Percentiles rank a stretch among this genome's conserved stretches.
phyloP scores from a whole-genome alignment of 2,113 vertebrate genomes.

The Nannobrachium achirus region DNA sequence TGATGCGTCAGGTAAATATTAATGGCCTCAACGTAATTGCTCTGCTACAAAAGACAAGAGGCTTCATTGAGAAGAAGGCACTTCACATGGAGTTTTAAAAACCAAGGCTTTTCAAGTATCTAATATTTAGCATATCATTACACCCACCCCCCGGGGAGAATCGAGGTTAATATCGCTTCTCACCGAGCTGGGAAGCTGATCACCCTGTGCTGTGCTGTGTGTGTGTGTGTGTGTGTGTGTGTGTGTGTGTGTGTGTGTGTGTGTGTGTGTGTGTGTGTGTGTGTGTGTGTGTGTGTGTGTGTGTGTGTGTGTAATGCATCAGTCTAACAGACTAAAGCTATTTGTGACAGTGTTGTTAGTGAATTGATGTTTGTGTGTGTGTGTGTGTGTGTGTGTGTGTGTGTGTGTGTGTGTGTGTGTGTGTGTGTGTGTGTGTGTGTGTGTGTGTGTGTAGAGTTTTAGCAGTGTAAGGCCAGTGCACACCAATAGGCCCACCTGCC shows the following conservation, averaged over 20 bases:
- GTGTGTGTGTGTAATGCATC: not conserved
- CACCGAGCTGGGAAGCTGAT: not conserved
- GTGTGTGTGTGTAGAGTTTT: not conserved
- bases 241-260: not conserved
- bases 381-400: not conserved
- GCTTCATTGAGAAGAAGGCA: conserved; percentile 3
- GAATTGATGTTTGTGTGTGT: not conserved
- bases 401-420: not conserved
- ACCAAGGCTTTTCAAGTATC: conserved; percentile 29
- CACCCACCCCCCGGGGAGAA: conserved; percentile 28
- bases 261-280: too few species aligned
- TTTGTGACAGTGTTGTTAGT: too few species aligned
- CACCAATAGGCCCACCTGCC: too few species aligned
- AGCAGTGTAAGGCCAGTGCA: too few species aligned
- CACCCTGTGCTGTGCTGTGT: not conserved
- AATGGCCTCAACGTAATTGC: not conserved
- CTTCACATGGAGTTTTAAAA: conserved; percentile 24
- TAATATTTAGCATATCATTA: conserved; percentile 40
- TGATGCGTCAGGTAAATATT: not conserved
- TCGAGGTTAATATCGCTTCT: conserved; percentile 29
- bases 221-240: not conserved
- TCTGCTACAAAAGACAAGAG: not conserved
- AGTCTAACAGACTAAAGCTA: too few species aligned
- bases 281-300: not conserved
- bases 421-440: not conserved